Conservation (phyloP, 1,140 invertebrate genomes). For the Drosophila lowei region DNA sequence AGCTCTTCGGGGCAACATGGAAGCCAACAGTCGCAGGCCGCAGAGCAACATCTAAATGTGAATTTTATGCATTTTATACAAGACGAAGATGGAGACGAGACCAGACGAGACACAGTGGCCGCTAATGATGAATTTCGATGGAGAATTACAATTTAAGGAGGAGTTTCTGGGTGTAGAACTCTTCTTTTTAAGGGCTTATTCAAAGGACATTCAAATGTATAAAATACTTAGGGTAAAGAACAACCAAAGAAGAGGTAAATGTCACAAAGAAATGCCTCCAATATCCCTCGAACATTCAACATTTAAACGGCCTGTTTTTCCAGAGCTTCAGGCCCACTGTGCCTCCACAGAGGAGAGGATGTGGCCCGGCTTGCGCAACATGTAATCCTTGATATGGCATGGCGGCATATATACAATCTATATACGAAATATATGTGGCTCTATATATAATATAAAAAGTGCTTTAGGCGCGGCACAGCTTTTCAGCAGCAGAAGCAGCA, state of each 20-base stretch:
- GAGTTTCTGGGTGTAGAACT: too few relatives aligned
- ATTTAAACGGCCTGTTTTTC: too few relatives aligned
- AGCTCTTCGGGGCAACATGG: constrained; percentile 38
- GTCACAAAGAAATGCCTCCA: too few relatives aligned
- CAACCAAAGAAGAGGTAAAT: too few relatives aligned
- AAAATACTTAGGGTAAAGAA: too few relatives aligned
- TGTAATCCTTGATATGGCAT: constrained; percentile 67
- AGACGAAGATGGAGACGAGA: constrained; percentile 61
- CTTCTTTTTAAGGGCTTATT: too few relatives aligned
- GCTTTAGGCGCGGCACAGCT: constrained; percentile 72
- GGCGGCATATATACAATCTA: constrained; percentile 43
- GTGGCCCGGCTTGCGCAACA: constrained; percentile 39
- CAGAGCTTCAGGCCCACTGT: constrained; percentile 28
- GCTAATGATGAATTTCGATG: neutral
- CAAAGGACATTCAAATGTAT: too few relatives aligned
- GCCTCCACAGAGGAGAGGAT: constrained; percentile 25
- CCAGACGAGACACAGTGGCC: constrained; percentile 53
- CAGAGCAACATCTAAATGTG: constrained; percentile 70
- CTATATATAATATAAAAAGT: constrained; percentile 53
- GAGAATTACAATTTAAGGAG: neutral
- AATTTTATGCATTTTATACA: constrained; percentile 78
- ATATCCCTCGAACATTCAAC: too few relatives aligned
- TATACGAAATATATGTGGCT: constrained; percentile 28
- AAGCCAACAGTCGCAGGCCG: constrained; percentile 50
- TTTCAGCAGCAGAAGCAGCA: constrained; percentile 51